Conservation (phyloP, 2,113 vertebrate species). For the Bagarius yarrelli region DNA sequence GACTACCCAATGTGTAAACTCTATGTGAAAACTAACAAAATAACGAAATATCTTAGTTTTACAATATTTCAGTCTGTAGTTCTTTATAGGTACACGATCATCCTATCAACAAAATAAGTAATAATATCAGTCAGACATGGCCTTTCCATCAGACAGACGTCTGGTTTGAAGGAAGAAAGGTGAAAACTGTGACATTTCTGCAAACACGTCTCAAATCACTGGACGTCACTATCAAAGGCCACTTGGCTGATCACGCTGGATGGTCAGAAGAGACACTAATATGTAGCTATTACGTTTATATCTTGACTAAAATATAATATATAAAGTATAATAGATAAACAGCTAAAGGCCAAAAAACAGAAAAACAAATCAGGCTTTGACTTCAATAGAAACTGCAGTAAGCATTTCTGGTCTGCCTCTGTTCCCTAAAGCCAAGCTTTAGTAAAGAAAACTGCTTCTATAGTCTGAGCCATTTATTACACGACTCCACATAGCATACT, state of each 20-base stretch:
- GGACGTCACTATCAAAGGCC: constrained; percentile 47
- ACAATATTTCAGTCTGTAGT: not conserved
- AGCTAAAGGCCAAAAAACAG: not conserved
- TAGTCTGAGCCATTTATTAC: constrained; percentile 3
- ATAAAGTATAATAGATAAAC: not conserved
- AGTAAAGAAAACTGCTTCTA: constrained; percentile 30
- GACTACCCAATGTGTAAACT: too few relatives aligned
- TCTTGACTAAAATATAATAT: constrained; percentile 27
- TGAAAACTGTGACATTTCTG: constrained; percentile 53
- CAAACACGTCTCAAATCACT: constrained; percentile 44
- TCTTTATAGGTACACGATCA: not conserved
- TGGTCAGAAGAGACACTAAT: constrained; percentile 18
- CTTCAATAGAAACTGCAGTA: constrained; percentile 7
- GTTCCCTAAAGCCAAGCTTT: constrained; percentile 23
- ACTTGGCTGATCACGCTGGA: constrained; percentile 34
- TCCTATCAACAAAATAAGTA: constrained; percentile 20
- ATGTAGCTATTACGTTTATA: constrained; percentile 28
- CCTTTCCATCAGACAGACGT: constrained; percentile 45
- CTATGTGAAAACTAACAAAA: too few relatives aligned
- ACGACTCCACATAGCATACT: not conserved
- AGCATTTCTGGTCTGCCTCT: not conserved
- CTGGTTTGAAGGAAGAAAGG: constrained; percentile 42
- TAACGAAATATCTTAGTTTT: too few relatives aligned
- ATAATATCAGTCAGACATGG: constrained; percentile 33
- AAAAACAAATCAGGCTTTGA: constrained; percentile 6